Conservation (phyloP, 2,888 invertebrate genomes). For the Cosmorhoe ocellata region DNA sequence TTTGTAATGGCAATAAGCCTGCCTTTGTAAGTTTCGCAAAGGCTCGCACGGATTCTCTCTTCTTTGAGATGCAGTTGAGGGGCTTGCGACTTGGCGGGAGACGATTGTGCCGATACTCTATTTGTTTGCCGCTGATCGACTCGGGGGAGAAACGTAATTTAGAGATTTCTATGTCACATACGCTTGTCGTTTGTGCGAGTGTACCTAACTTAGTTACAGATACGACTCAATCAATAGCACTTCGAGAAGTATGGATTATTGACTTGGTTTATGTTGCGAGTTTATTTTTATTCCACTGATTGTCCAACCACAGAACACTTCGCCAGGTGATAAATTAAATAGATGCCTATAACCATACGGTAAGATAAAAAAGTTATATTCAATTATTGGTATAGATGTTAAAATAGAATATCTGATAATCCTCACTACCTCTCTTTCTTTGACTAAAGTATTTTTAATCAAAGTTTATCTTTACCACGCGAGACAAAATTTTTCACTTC, state of each 20-base stretch:
- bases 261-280: no score
- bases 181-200: conserved; percentile 20
- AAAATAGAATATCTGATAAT: no score
- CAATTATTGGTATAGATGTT: no score
- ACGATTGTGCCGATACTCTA: conserved; percentile 69
- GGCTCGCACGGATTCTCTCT: conserved; percentile 57
- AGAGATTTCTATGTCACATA: conserved; percentile 41
- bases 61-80: conserved; percentile 68
- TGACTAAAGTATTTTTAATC: not conserved
- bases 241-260: not conserved
- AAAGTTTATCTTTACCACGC: conserved; percentile 2
- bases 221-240: not conserved
- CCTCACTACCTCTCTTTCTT: no score
- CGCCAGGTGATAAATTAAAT: no score
- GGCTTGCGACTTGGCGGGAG: conserved; percentile 50
- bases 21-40: conserved; percentile 56
- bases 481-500: conserved; percentile 15
- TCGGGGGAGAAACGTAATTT: conserved; percentile 45
- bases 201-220: not conserved
- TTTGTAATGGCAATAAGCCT: conserved; percentile 39
- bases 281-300: no score
- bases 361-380: no score
- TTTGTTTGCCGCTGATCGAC: conserved; percentile 74
- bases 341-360: no score
- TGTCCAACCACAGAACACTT: no score